These are phyloP conservation scores for Lagorchestes hirsutus DNA, from an alignment of 2,797 vertebrate genomes.

Conservation along the genomic window DNA sequence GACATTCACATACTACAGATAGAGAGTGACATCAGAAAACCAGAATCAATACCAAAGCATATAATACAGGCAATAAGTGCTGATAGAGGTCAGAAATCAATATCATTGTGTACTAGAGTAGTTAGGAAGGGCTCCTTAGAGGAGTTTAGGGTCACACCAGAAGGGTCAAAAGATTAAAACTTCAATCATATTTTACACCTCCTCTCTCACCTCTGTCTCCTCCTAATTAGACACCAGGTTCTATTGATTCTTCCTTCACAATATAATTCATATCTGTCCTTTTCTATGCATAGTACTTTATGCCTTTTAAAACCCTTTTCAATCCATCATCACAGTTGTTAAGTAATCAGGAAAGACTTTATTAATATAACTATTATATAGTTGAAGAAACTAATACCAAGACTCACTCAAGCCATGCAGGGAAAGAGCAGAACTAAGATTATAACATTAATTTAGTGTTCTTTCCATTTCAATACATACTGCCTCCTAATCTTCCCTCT, in stretches of 20 bases:
- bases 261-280: neutral
- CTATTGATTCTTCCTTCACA: neutral
- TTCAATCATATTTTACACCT: neutral
- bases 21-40: neutral
- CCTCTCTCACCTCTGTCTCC: neutral
- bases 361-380: neutral
- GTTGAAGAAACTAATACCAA: neutral
- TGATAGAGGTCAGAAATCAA: neutral
- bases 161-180: neutral
- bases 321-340: neutral
- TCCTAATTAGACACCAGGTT: neutral
- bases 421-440: neutral
- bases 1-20: neutral
- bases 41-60: neutral
- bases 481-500: neutral
- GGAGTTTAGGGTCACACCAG: neutral
- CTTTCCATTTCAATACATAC: neutral
- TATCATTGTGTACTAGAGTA: neutral
- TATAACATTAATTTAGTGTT: neutral
- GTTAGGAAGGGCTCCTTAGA: neutral
- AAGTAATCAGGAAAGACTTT: neutral
- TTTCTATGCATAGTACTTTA: neutral
- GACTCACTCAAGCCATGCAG: neutral
- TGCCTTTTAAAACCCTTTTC: neutral
- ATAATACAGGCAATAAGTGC: neutral